These are phyloP conservation scores for Antechinus stuartii DNA, from an alignment of 2,113 vertebrate genomes.

Conservation along the genomic window DNA sequence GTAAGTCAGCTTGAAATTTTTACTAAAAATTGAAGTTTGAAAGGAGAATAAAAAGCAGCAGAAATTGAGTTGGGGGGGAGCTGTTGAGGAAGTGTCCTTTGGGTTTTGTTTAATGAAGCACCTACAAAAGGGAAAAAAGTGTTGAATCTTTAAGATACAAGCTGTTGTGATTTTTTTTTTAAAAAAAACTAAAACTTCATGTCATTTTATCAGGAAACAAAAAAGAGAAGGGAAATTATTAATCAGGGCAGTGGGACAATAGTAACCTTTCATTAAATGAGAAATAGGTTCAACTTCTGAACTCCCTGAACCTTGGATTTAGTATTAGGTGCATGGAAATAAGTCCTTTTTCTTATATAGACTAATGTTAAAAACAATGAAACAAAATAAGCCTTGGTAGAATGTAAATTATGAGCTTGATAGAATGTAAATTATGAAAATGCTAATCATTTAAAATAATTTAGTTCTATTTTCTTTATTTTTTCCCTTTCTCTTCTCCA, in stretches of 20 bases:
- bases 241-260: slow-evolving; percentile 76
- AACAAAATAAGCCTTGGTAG: neutral
- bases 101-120: slow-evolving; percentile 38
- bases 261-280: slow-evolving; percentile 82
- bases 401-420: neutral
- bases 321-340: slow-evolving; percentile 2
- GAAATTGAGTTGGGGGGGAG: neutral
- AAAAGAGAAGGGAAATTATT: slow-evolving; percentile 81
- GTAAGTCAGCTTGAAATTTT: neutral
- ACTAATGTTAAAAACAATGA: neutral
- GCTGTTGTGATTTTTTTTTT: neutral
- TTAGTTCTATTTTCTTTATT: neutral
- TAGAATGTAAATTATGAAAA: slow-evolving; percentile 8
- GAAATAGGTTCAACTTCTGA: slow-evolving; percentile 71
- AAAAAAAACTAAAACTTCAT: slow-evolving; percentile 38
- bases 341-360: slow-evolving; percentile 21
- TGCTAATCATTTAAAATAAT: slow-evolving; percentile 2
- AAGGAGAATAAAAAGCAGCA: neutral
- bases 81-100: neutral
- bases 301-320: neutral
- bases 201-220: slow-evolving; percentile 78
- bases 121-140: slow-evolving; percentile 11
- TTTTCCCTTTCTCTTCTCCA: neutral
- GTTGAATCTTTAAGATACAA: neutral
- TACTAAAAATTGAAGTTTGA: slow-evolving; percentile 11